These are phyloP conservation scores for Pica pica DNA, from an alignment of 2,113 vertebrate species.

Conservation along the genomic window DNA sequence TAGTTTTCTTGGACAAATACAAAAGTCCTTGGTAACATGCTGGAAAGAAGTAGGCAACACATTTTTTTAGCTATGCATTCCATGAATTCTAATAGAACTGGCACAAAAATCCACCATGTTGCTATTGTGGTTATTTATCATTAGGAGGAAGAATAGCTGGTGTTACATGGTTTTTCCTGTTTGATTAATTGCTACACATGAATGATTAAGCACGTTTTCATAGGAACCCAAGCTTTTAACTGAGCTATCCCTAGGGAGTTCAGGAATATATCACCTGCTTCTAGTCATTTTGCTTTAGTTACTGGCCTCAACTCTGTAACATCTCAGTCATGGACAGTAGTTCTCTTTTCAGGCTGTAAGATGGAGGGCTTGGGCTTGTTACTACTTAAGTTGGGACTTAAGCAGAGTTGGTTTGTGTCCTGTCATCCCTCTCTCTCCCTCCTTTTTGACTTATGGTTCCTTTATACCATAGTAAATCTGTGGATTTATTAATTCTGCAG, in stretches of 20 bases:
- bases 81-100: not conserved
- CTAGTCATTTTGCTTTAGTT: not conserved
- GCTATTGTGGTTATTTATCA: not conserved
- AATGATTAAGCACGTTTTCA: not conserved
- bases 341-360: not conserved
- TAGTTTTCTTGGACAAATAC: not conserved
- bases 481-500: not conserved
- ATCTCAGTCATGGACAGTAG: not conserved
- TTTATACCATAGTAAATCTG: not conserved
- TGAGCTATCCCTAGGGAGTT: not conserved
- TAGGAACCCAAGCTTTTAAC: not conserved
- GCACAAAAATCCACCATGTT: not conserved
- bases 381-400: not conserved
- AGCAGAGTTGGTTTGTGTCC: not conserved
- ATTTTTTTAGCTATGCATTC: not conserved
- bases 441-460: not conserved
- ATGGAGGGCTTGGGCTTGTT: not conserved
- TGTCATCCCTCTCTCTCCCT: fast-evolving
- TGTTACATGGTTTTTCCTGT: not conserved
- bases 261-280: not conserved
- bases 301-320: not conserved
- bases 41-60: not conserved
- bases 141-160: not conserved
- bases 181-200: not conserved
- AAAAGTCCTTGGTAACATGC: not conserved